These are phyloP conservation scores for Drosophila meridiana DNA, from an alignment of 2,888 invertebrate species.

Conservation along the genomic window DNA sequence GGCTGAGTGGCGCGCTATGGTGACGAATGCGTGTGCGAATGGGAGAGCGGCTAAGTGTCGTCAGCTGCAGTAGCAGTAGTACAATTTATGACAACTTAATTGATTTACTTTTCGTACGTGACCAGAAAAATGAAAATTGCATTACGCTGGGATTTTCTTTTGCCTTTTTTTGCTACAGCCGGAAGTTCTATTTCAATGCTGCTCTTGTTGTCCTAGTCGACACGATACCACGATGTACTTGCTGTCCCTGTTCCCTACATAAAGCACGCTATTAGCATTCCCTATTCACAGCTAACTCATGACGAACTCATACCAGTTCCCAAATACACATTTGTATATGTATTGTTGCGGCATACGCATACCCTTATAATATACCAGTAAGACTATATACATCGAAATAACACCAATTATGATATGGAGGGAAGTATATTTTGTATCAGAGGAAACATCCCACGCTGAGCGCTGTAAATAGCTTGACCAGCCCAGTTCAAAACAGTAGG, in stretches of 20 bases:
- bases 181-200: constrained; percentile 76
- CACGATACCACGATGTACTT: constrained; percentile 29
- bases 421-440: neutral
- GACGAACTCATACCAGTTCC: constrained; percentile 18
- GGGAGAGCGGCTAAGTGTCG: constrained; percentile 50
- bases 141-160: constrained; percentile 80
- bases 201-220: constrained; percentile 49
- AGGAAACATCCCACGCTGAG: neutral
- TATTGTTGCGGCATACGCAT: neutral
- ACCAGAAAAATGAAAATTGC: constrained; percentile 84
- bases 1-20: neutral
- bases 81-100: constrained; percentile 85
- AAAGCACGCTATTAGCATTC: constrained; percentile 39
- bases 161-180: constrained; percentile 48
- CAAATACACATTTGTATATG: constrained; percentile 1
- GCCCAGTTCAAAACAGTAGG: neutral
- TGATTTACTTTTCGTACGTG: constrained; percentile 84
- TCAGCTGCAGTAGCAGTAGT: constrained; percentile 61
- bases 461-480: neutral
- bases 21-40: constrained; percentile 41
- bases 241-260: constrained; percentile 15
- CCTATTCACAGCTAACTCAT: constrained; percentile 1
- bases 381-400: neutral
- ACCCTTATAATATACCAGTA: neutral
- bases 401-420: neutral